phyloP scores from a whole-genome alignment of 2,113 vertebrate species.

The Parotia lawesii region DNA sequence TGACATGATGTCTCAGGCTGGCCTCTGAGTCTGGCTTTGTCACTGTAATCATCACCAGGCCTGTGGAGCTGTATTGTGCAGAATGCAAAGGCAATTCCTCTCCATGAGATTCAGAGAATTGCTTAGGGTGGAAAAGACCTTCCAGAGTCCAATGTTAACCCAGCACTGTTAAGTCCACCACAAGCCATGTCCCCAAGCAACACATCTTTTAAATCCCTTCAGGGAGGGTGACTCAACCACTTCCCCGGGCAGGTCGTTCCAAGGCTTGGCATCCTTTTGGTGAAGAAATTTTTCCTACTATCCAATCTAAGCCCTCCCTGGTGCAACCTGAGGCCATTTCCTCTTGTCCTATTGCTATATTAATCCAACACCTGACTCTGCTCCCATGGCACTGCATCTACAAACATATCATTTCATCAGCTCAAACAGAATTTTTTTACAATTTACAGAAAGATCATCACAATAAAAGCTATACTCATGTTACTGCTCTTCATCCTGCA shows the following conservation, averaged over 20 bases:
- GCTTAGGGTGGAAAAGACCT: background rate
- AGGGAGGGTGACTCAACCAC: background rate
- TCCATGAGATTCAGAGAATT: background rate
- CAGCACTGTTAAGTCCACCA: background rate
- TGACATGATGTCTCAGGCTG: background rate
- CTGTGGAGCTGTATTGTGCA: background rate
- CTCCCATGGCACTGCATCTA: background rate
- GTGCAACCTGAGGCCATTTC: background rate
- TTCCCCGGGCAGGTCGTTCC: background rate
- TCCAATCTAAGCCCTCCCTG: background rate
- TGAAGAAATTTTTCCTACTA: background rate
- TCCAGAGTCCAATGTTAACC: background rate
- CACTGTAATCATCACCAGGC: background rate
- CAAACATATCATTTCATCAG: background rate
- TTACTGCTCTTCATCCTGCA: background rate
- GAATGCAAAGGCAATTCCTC: background rate
- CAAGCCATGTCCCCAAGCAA: background rate
- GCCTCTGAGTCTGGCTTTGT: background rate
- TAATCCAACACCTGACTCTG: background rate
- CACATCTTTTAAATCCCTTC: background rate
- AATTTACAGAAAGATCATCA: background rate
- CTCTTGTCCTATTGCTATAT: slow-evolving; percentile 1
- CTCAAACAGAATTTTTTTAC: background rate
- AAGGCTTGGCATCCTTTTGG: background rate
- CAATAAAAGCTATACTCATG: background rate